Conservation (phyloP, 2,888 invertebrate genomes). For the Rotaria sp. region DNA sequence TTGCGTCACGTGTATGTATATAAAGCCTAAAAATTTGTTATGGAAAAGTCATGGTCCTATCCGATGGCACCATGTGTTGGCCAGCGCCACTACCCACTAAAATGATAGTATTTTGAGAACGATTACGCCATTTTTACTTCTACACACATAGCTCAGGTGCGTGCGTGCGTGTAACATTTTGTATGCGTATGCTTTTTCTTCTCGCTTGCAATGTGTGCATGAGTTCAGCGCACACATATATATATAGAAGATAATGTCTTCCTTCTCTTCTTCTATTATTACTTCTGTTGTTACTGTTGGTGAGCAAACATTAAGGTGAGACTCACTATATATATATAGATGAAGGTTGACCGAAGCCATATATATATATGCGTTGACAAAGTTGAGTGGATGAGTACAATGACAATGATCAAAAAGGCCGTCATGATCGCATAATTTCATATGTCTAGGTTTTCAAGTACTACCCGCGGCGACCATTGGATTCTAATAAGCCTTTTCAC, state of each 20-base stretch:
- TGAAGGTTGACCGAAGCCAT: conserved; percentile 22
- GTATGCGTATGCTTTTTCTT: not conserved
- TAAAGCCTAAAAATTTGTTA: not conserved
- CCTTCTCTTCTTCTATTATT: not conserved
- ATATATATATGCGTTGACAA: not conserved
- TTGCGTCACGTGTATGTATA: not conserved
- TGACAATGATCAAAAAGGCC: conserved; percentile 3
- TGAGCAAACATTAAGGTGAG: conserved; percentile 14
- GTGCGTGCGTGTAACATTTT: conserved; percentile 6
- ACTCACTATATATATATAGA: not conserved
- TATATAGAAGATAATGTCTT: conserved; percentile 14
- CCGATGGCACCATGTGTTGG: not conserved
- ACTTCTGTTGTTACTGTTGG: not conserved
- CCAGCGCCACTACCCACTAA: no score
- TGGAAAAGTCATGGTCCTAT: conserved; percentile 11
- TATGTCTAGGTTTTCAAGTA: conserved; percentile 10
- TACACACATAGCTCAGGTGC: not conserved
- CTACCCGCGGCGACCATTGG: not conserved
- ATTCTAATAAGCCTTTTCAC: not conserved
- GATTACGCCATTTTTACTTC: conserved; percentile 22
- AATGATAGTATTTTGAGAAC: not conserved
- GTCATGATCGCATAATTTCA: conserved; percentile 18
- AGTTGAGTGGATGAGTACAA: conserved; percentile 13
- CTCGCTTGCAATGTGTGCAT: conserved; percentile 6
- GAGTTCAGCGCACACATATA: not conserved